Base-by-base conservation (phyloP, 2,888 invertebrate species). In the Heteropelma amictum region DNA sequence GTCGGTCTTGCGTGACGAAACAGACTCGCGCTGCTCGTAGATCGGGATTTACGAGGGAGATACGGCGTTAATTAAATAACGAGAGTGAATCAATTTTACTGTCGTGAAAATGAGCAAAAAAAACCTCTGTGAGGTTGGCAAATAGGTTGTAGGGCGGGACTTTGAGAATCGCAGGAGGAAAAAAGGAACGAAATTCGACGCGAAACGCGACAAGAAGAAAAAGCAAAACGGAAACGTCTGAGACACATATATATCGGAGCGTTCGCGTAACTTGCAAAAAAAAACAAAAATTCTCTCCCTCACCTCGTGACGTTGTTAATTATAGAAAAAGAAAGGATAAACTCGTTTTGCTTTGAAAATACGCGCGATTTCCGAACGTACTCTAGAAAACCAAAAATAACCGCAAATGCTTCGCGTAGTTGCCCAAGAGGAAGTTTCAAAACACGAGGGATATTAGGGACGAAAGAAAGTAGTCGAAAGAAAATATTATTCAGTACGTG, bases 91-190 rank as follows among this genome's bases (percentile, higher is more conserved):
- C 40, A 45, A 60, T 51, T 33, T 14, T 30, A 56, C 51, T 73
- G 56, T 21, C 49, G 40, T 60, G 33, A 47, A 17, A 28, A 67
- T 63, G 47, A 26, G 40, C n/a, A n/a, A n/a, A n/a, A 70, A 21
- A 69, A 64, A 28, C 76, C 76, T 76, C 76, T 73, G 73, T 76
- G 76, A 76, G 76, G 73, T 70, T 67, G 49, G 65, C 38, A 54
- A 28, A 61, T 42, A 2, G n/a, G 19, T 54, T 21, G 45, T 47
- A 19, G 19, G n/a, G 40, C 40, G n/a, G n/a, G n/a, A n/a, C n/a
- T n/a, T n/a, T n/a, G n/a, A n/a, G n/a, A n/a, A n/a, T n/a, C n/a
- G n/a, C n/a, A n/a, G n/a, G n/a, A n/a, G n/a, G n/a, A n/a, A n/a
- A n/a, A n/a, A n/a, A n/a, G n/a, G n/a, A n/a, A n/a, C n/a, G n/a